Base-by-base conservation (phyloP, 2,797 vertebrate species). In the Protonibea diacanthus region DNA sequence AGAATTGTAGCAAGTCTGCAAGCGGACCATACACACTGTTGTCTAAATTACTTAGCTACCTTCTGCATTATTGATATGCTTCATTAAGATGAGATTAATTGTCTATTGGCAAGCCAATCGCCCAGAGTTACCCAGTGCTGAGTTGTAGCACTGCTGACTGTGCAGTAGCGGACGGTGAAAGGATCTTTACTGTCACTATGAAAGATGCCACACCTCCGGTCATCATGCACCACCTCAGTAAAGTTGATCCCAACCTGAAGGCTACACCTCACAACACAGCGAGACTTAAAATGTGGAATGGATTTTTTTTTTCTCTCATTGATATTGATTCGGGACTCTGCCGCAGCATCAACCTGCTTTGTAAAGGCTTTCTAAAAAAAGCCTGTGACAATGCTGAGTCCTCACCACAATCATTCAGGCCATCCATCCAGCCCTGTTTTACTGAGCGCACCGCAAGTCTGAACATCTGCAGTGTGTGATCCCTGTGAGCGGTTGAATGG, bases 11-110 rank as follows among this genome's bases (percentile, higher is more conserved):
- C 33, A 60, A 66, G 27, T 73, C 68, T 73, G 57, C 81, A 55
- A 68, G 21, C 56, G 21, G 11, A 47, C n/a, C 25, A 20, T 27
- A 6, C 23, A 47, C 38, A 18, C 67, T 81, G 77, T 81, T 81
- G 59, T 91, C 76, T 74, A 70, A 83, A 84, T 70, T 18, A 82
- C 69, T 73, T 47, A 17, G 45, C 74, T 53, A 69, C 76, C 60
- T 13, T 55, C 70, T 87, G 42, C 82, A 87, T 91, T 87, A 91
- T 91, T 89, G 80, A 91, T 86, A 81, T 33, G 58, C 73, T 81
- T 93, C 82, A 88, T 94, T 91, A 90, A 77, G 67, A 52, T 1
- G 29, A 82, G 86, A 89, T 90, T 59, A 86, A 90, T 90, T 82
- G 78, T 75, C 65, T 86, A 83, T 92, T 78, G 88, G 79, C 74